Evolutionary conservation across 2,797 vertebrate genomes (phyloP), one percentile per base, ranked within the genome.

Genomic region (Scarus forsteni): DNA sequence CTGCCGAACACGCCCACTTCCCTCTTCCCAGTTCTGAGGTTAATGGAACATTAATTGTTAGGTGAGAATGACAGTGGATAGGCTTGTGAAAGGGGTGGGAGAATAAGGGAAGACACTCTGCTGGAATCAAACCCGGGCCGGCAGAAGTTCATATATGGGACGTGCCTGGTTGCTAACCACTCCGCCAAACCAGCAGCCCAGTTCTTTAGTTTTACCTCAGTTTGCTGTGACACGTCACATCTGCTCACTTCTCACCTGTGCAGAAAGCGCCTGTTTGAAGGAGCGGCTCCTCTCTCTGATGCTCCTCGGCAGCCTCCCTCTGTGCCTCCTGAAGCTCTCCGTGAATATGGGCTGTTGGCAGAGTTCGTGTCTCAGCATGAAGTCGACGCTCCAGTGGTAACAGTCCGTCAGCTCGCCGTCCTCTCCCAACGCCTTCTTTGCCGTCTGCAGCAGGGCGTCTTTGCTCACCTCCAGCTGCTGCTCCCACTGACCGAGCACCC

Each of bases 401-500:
- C 92, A 89, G 10, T 86, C 77, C 14, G 5, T 5, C 81, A 91
- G 92, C 40, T 9, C 81, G 64, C 86, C 84, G 39, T 12, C 16
- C 7, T 51, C 64, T 0, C 89, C 88, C 68, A 87, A 69, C 2
- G 0, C 89, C 9, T 90, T 89, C 13, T 76, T 88, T 45, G 95
- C 95, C 27, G 90, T 93, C 78, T 92, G 93, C 77, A 98, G 95
- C 12, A 98, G 91, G 1, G 89, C 91, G 45, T 94, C 92, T 60
- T 96, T 95, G 0, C 88, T 94, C 11, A 98, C 86, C 0, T 87
- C 92, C 14, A 96, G 88, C 92, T 98, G 97, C 68, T 97, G 96
- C 88, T 99, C 97, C 0, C 95, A 57, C 44, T 94, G 96, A 0
- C 75, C 86, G 35, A 98, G 84, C 2, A 98, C 92, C 97, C 96